Base-by-base conservation (phyloP, 2,113 vertebrate species). In the Pardalotus punctatus region DNA sequence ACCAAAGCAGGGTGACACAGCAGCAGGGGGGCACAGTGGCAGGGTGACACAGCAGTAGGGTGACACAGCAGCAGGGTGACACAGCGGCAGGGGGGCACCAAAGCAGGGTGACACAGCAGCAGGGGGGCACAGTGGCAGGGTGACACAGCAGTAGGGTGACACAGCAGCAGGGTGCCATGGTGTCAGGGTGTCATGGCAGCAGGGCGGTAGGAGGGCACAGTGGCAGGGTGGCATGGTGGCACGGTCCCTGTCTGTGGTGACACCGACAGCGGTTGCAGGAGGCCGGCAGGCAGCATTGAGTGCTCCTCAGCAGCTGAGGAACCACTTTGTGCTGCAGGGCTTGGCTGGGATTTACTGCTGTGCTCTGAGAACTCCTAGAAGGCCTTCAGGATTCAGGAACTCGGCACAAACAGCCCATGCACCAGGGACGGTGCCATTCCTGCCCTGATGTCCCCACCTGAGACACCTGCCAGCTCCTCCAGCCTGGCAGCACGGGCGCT, bases 281-380 rank as follows among this genome's bases (percentile, higher is more conserved):
- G 20, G 20, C 2, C 12, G 54, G 29, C 64, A 40, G 73, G 53
- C 2, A 4, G 48, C 1, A 0, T 6, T 0, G 9, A 45, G 16
- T 8, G 20, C 38, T 62, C 72, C n/a, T 8, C 8, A 6, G 67
- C 0, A 2, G 48, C n/a, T 4, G 40, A 4, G 43, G 18, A 45
- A 19, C 81, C 79, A 47, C 36, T 20, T 23, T 42, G 4, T 6
- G 14, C 81, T 36, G 74, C 38, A 5, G 64, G 10, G 5, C 81
- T 40, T 6, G 1, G 8, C 5, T 38, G 14, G n/a, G 2, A 27
- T 4, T 12, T 5, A 2, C 57, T 31, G 61, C 73, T 13, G 1
- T 4, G 40, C 87, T 50, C 57, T 16, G 28, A 28, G 89, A 42
- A 14, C 62, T 35, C 58, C 36, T n/a, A 2, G 20, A 35, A 84